Percentiles rank a stretch among this genome's conserved stretches.
Evolutionary conservation across 2,888 invertebrate genomes (phyloP).

Genomic region (Drosophila borealis): DNA sequence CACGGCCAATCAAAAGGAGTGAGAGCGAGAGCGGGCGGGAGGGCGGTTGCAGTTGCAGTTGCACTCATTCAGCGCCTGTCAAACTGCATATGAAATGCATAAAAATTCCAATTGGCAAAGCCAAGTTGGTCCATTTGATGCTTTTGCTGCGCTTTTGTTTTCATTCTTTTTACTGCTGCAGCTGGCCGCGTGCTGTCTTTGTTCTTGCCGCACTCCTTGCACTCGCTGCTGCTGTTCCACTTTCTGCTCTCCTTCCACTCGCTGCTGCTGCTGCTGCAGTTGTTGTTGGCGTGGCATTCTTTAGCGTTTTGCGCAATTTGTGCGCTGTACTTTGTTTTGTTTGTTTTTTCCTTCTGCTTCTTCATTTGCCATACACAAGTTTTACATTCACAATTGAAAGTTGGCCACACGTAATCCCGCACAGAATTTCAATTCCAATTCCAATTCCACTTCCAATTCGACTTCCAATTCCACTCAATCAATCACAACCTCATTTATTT

Average conservation of each 20-base stretch:
- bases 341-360: neutral
- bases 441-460: conserved; percentile 30
- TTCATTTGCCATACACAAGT: conserved; percentile 29
- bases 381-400: conserved; percentile 56
- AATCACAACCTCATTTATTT: conserved; percentile 52
- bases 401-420: conserved; percentile 48
- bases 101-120: conserved; percentile 64
- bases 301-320: conserved; percentile 74
- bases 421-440: conserved; percentile 32
- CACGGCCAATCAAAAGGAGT: neutral
- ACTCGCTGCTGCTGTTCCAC: conserved; percentile 10
- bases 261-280: conserved; percentile 11
- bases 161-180: conserved; percentile 41
- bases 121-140: conserved; percentile 77
- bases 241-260: conserved; percentile 25
- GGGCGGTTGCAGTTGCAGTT: neutral
- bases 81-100: conserved; percentile 38
- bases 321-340: conserved; percentile 65
- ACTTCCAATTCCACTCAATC: conserved; percentile 57
- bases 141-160: conserved; percentile 60
- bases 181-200: conserved; percentile 39
- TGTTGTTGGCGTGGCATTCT: conserved; percentile 65
- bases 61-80: conserved; percentile 28
- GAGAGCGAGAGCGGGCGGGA: neutral
- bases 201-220: conserved; percentile 26